Evolutionary conservation across 2,888 invertebrate species (phyloP).

Genomic region (Sympetrum striolatum): DNA sequence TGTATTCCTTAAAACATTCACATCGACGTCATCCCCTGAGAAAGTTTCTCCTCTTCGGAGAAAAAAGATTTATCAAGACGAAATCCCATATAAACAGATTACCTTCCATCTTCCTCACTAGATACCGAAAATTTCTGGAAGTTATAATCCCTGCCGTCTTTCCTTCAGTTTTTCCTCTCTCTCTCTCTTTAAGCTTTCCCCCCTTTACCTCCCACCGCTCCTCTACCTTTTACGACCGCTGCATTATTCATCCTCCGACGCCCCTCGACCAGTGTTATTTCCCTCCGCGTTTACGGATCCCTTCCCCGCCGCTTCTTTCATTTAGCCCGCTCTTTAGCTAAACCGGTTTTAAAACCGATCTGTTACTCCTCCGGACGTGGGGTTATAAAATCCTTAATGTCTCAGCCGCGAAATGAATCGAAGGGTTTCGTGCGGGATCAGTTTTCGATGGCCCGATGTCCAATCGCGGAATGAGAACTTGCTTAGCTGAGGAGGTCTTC

Average conservation of each 20-base stretch:
- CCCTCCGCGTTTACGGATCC: background rate
- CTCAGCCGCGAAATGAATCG: background rate
- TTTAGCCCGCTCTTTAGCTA: background rate
- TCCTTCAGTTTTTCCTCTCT: background rate
- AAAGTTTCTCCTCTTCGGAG: background rate
- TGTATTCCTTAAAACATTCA: background rate
- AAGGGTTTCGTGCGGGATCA: background rate
- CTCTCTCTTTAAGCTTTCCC: background rate
- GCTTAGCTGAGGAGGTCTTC: too few species aligned
- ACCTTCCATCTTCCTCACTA: background rate
- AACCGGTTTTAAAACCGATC: background rate
- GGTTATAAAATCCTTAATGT: background rate
- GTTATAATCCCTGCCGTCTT: background rate
- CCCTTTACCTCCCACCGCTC: background rate
- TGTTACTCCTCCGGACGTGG: background rate
- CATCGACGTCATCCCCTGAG: background rate
- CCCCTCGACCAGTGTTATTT: background rate
- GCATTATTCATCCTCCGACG: background rate
- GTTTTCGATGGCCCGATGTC: background rate
- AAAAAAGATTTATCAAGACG: background rate
- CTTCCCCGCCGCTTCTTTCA: background rate
- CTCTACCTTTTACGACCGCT: background rate
- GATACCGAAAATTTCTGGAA: background rate
- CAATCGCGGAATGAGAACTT: background rate
- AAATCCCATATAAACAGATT: background rate